These are phyloP conservation scores for Parapsyche elsis DNA, from an alignment of 1,140 invertebrate species.

Conservation along the genomic window DNA sequence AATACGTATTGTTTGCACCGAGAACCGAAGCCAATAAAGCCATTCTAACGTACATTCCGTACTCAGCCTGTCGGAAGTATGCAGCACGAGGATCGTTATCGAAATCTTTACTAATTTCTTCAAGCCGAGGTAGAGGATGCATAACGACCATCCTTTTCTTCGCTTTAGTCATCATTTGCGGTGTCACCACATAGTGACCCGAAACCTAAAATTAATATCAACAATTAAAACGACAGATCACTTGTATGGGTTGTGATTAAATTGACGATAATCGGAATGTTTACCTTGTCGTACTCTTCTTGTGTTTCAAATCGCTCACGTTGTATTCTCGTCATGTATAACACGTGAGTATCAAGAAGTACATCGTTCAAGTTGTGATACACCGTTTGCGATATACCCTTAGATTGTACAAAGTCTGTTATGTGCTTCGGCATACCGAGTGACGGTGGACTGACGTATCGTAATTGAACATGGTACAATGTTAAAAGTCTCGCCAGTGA, in stretches of 20 bases:
- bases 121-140: constrained; percentile 95
- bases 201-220: constrained; percentile 72
- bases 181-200: constrained; percentile 90
- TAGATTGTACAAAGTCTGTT: constrained; percentile 79
- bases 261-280: constrained; percentile 36
- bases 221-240: neutral
- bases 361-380: constrained; percentile 83
- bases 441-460: constrained; percentile 88
- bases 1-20: constrained; percentile 63
- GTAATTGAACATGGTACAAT: constrained; percentile 87
- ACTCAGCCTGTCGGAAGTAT: constrained; percentile 98
- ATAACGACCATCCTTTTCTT: constrained; percentile 96
- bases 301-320: constrained; percentile 88
- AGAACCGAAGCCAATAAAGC: constrained; percentile 93
- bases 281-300: constrained; percentile 89
- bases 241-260: no score
- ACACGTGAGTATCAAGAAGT: constrained; percentile 92
- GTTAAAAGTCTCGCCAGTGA: constrained; percentile 93
- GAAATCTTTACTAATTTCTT: constrained; percentile 94
- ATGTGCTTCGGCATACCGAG: constrained; percentile 94
- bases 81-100: constrained; percentile 96
- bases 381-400: constrained; percentile 83
- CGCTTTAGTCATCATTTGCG: constrained; percentile 94
- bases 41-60: constrained; percentile 99
- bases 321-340: constrained; percentile 99